Conservation (phyloP, 2,797 vertebrate species). For the Gadopsis bispinosus region DNA sequence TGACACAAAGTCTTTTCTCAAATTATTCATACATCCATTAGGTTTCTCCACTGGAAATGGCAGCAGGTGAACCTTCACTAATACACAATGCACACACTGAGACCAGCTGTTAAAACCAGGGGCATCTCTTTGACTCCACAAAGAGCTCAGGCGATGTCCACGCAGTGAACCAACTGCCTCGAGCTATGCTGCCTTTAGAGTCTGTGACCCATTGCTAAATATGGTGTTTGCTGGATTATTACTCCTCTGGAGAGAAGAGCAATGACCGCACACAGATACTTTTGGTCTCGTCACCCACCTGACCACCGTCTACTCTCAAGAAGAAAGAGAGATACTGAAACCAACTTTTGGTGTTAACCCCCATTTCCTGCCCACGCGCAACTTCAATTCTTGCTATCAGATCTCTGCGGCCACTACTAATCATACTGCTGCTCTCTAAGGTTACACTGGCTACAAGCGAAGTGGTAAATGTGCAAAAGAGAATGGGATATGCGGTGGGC, state of each 20-base stretch:
- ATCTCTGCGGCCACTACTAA: not conserved
- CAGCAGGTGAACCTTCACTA: conserved; percentile 55
- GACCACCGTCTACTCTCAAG: not conserved
- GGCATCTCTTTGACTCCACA: conserved; percentile 18
- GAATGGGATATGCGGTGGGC: conserved; percentile 15
- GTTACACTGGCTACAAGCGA: conserved; percentile 9
- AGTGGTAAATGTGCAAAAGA: conserved; percentile 17
- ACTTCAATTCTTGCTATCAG: not conserved
- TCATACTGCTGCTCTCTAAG: conserved; percentile 1
- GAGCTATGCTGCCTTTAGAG: not conserved
- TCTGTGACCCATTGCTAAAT: not conserved
- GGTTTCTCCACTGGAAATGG: conserved; percentile 13
- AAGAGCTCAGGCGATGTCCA: conserved; percentile 16
- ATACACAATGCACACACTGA: conserved; percentile 43
- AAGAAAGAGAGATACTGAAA: not conserved
- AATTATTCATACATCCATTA: not conserved
- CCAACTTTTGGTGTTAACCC: not conserved
- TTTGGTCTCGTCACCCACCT: not conserved
- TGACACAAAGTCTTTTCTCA: not conserved
- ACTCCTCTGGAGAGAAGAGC: not conserved
- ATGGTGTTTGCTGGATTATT: not conserved
- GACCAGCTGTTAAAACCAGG: conserved; percentile 56
- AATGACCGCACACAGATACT: not conserved
- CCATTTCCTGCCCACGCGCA: not conserved
- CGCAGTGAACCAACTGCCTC: not conserved